Evolutionary conservation across 2,888 invertebrate genomes (phyloP), one percentile per base, ranked within the genome.

Genomic region (Drosophila monieri): DNA sequence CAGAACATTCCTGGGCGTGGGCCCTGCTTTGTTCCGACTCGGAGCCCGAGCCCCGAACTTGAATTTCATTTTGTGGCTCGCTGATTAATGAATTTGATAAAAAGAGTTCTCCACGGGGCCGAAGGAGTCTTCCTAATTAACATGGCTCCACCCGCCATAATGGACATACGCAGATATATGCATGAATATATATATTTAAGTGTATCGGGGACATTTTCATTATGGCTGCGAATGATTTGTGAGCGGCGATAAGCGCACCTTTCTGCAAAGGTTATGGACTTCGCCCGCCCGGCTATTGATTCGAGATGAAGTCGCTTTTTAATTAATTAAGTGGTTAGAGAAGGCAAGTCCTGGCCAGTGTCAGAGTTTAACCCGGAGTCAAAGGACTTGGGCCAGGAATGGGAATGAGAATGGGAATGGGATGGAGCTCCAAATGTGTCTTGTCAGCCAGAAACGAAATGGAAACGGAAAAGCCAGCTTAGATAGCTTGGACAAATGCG

Each of bases 61-160:
- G 49, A 71, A 73, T 67, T 72, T 66, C 62, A 70, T 68, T 83
- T 78, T 55, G 70, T 70, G 68, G 68, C 68, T 58, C 55, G 46
- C 80, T 84, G 81, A 86, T 83, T 86, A 86, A 83, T 86, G 87
- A 86, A 86, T 76, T 86, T 72, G 72, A 72, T 72, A 71, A 71
- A 69, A 71, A 61, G 37, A 54, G 71, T 55, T 67, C 68, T 55
- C 43, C 55, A 65, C 32, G 41, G 46, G 57, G 51, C 37, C 49
- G 35, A 18, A 12, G 39, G 39, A 48, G 25, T 37, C 87, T 87
- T 74, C 68, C 81, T 84, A 84, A 84, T 84, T 84, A 84, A 87
- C 78, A 87, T 83, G 75, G 56, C 51, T 57, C 39, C 51, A 64
- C 56, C 59, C 52, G 43, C 27, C 12, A 35, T 27, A 43, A 18